Base-by-base conservation (phyloP, 2,113 vertebrate species). In the Hydropotes inermis region DNA sequence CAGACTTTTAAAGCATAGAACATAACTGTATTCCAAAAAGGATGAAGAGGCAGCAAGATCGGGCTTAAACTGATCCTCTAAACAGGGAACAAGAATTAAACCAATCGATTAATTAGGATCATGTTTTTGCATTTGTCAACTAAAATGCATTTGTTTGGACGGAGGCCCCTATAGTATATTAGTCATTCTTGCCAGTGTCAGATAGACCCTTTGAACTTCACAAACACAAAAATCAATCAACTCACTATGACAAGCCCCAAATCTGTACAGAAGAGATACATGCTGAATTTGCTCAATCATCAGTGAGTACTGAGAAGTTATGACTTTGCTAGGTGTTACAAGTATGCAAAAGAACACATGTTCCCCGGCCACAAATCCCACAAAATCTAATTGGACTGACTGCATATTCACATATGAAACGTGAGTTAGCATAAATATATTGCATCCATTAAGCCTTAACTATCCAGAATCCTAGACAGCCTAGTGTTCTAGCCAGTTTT, bases 211-310 rank as follows among this genome's bases (percentile, higher is more conserved):
- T 85, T 82, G 19, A 74, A 94, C 57, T 52, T 95, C 36, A 60
- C 58, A 96, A 93, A 86, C 55, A 91, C n/a, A 13, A 85, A 93
- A 97, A 86, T 88, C 83, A 92, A 67, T 92, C 67, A 95, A 83
- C 84, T 96, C 36, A 85, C 60, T 95, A 11, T 78, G 16, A 50
- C 58, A 74, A 87, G 39, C 33, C n/a, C 64, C 84, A 94, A 95
- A 89, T 33, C 30, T 74, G 11, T 79, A 54, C 39, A 95, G 47
- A 96, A 60, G 25, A 94, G 43, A 11, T 88, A 17, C n/a, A 61
- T 43, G 39, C 83, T 91, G 64, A 94, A 89, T 97, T 60, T 60
- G 54, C 92, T 90, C 39, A 93, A 85, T 89, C 57, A 91, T 87
- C 87, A 81, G 3, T 81, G 78, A 91, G 16, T 76, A 90, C 1